These are phyloP conservation scores for Tenthredo distinguenda DNA, from an alignment of 2,888 invertebrate species.

Conservation along the genomic window DNA sequence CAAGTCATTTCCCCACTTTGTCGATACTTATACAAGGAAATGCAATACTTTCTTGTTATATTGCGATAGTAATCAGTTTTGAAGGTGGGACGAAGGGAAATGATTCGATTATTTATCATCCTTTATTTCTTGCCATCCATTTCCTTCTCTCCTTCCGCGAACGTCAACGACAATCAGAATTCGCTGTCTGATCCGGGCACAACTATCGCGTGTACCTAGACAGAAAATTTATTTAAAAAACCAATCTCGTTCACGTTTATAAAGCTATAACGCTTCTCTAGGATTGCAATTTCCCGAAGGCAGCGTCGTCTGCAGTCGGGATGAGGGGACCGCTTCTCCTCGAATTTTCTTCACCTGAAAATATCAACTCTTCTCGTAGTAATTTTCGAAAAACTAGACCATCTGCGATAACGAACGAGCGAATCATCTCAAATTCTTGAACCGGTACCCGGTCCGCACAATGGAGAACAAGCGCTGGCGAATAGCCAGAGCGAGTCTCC, in stretches of 20 bases:
- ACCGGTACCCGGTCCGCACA: neutral
- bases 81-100: conserved; percentile 13
- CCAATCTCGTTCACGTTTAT: conserved; percentile 64
- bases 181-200: neutral
- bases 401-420: neutral
- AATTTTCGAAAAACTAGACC: neutral
- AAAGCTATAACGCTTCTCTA: conserved; percentile 63
- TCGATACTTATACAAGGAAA: neutral
- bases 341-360: neutral
- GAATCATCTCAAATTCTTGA: neutral
- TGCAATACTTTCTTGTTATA: conserved; percentile 18
- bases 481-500: neutral
- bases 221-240: conserved; percentile 66
- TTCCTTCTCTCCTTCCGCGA: neutral
- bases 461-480: conserved; percentile 11
- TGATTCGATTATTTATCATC: conserved; percentile 34
- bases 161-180: conserved; percentile 28
- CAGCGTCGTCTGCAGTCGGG: conserved; percentile 31
- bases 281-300: conserved; percentile 60
- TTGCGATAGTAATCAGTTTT: conserved; percentile 34
- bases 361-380: neutral
- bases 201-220: conserved; percentile 1
- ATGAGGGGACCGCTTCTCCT: neutral
- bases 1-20: neutral
- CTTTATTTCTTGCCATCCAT: conserved; percentile 41